A percentile compares a stretch with the other conserved stretches of the same genome.
Evolutionary conservation across 53 echinoderm and acorn worm genomes (phyloP).

Genomic region (Hippasteria phrygiana): DNA sequence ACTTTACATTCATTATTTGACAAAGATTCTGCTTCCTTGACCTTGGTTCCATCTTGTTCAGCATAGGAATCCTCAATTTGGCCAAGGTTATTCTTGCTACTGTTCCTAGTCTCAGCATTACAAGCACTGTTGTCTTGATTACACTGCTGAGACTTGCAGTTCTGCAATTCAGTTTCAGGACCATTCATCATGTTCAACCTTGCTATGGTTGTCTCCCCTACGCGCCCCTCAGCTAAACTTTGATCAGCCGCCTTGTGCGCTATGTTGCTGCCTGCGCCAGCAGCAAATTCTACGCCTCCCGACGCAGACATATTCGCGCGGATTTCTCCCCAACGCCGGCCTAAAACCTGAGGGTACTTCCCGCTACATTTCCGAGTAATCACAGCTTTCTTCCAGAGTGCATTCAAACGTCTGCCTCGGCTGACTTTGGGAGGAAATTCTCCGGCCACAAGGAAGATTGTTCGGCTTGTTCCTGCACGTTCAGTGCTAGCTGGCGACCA

Average conservation of each 20-base stretch:
- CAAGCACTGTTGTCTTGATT: background rate
- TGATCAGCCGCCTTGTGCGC: conserved; percentile 4
- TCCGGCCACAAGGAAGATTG: background rate
- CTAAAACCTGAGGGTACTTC: background rate
- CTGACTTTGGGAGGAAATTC: background rate
- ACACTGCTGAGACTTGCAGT: background rate
- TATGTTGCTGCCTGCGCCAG: background rate
- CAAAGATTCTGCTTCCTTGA: background rate
- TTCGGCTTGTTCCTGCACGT: background rate
- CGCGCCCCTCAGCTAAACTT: background rate
- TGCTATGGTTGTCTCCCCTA: background rate
- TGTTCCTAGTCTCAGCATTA: background rate
- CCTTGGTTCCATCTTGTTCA: background rate
- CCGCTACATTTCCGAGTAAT: conserved; percentile 3
- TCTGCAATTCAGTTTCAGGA: background rate
- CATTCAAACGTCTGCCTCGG: conserved; percentile 5
- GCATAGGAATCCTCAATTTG: background rate
- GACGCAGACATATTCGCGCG: conserved; percentile 27
- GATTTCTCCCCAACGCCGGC: background rate
- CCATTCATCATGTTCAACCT: conserved; percentile 25
- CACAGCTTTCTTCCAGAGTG: background rate
- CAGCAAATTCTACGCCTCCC: background rate
- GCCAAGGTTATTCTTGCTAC: background rate
- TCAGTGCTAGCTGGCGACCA: background rate
- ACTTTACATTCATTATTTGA: conserved; percentile 1